Evolutionary conservation across 2,797 vertebrate genomes (phyloP), one percentile per base, ranked within the genome.

Genomic region (Staurois parvus): DNA sequence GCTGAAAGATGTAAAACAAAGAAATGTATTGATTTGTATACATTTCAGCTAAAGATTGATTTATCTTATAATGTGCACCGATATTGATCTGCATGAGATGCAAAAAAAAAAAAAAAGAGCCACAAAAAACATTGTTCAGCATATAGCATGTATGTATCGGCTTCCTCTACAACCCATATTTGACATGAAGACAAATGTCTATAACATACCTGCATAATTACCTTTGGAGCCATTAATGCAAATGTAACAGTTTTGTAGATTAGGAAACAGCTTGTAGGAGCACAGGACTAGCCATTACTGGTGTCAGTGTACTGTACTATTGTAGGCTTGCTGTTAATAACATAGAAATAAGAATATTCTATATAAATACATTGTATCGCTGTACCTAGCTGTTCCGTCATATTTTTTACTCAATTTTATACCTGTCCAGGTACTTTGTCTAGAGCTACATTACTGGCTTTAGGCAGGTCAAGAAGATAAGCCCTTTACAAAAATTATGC

Each of bases 21-120:
- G 37, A 82, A 67, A 32, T 64, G 62, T 86, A 86, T 86, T 82
- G 84, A 86, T 72, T 62, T 82, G 84, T 77, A 82, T 86, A 86
- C 79, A 86, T 77, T 81, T 72, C 84, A 72, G 66, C 73, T 29
- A 64, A 74, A 72, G 78, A 85, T 85, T 85, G 84, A 85, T 81
- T 85, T 74, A 32, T 42, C 45, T 76, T 81, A 81, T 85, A 85
- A 85, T 85, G 66, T 42, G 72, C 78, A 76, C 48, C 42, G 72
- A 29, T 85, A 85, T 85, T 81, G 84, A 86, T 86, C 73, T 76
- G 48, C 45, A 77, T 70, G 24, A 69, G 72, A 76, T 72, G 79
- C 74, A 66, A 80, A 75, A 66, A 56, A 56, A 5, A 21, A 56
- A 56, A 59, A 24, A 21, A 4, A 56, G 21, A 69, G 15, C 1